These are phyloP conservation scores for Synchiropus splendidus DNA, from an alignment of 2,113 vertebrate genomes.

Conservation along the genomic window DNA sequence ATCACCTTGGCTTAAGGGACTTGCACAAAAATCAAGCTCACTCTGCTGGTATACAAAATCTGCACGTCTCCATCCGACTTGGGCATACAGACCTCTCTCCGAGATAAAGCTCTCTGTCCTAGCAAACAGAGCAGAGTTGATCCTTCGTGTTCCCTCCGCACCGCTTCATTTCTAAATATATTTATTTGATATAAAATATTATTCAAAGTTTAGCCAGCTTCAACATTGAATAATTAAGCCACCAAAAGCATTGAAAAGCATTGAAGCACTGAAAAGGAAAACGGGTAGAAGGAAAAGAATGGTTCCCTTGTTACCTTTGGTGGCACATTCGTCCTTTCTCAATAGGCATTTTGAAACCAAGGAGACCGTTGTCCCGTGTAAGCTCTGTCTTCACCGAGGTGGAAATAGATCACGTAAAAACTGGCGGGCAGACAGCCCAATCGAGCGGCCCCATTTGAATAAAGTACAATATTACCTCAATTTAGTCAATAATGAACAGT, in stretches of 20 bases:
- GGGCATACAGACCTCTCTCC: constrained; percentile 20
- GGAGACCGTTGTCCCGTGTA: too few relatives aligned
- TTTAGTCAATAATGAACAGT: constrained; percentile 9
- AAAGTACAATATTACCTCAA: constrained; percentile 1
- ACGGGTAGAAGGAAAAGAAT: constrained; percentile 56
- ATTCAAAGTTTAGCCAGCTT: constrained; percentile 55
- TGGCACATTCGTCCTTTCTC: neutral
- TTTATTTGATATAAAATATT: constrained; percentile 21
- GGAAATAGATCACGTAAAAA: too few relatives aligned
- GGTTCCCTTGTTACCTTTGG: constrained; percentile 30
- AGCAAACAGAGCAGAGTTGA: constrained; percentile 39
- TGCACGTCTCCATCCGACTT: constrained; percentile 32
- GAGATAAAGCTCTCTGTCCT: constrained; percentile 13
- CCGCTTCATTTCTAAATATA: constrained; percentile 33
- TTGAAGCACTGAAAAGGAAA: constrained; percentile 51
- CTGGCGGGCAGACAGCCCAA: too few relatives aligned
- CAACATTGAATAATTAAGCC: constrained; percentile 61
- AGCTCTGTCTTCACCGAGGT: too few relatives aligned
- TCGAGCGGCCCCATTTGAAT: too few relatives aligned
- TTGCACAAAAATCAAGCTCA: constrained; percentile 51
- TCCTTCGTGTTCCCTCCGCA: constrained; percentile 11
- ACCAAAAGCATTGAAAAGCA: constrained; percentile 60
- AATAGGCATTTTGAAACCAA: constrained; percentile 1
- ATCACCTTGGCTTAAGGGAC: constrained; percentile 51
- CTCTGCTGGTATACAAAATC: constrained; percentile 57